Evolutionary conservation across 1,140 invertebrate species (phyloP).

Genomic region (Zaprionus gabonicus): DNA sequence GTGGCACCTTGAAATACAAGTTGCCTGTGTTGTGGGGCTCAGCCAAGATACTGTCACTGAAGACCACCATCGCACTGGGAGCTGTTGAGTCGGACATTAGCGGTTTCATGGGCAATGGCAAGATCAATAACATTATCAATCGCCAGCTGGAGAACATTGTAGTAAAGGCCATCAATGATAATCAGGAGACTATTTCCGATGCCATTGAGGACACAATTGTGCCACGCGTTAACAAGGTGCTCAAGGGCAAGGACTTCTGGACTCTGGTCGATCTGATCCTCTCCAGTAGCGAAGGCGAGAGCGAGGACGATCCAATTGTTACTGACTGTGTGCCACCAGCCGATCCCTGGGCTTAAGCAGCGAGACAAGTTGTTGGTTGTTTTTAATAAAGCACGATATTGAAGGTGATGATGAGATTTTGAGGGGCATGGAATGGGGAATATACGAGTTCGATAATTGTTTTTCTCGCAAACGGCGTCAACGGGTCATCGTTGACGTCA

Average conservation of each 20-base stretch:
- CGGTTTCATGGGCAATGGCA: constrained; percentile 76
- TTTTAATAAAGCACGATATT: constrained; percentile 40
- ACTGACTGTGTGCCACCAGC: constrained; percentile 66
- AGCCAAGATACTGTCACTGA: constrained; percentile 73
- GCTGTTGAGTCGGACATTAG: constrained; percentile 65
- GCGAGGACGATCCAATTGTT: constrained; percentile 75
- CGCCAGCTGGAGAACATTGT: constrained; percentile 69
- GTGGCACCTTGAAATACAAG: constrained; percentile 72
- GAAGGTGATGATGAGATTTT: not conserved
- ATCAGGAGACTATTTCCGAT: constrained; percentile 67
- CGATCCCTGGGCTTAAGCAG: constrained; percentile 80
- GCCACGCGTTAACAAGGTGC: constrained; percentile 71
- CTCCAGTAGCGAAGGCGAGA: constrained; percentile 63
- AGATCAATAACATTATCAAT: constrained; percentile 69
- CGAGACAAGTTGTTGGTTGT: not conserved
- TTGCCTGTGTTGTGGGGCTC: constrained; percentile 79
- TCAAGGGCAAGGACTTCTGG: constrained; percentile 83
- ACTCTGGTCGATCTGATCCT: constrained; percentile 72
- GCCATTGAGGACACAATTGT: constrained; percentile 69
- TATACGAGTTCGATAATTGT: no score
- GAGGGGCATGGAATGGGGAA: not conserved
- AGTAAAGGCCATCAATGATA: constrained; percentile 62
- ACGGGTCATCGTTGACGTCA: no score
- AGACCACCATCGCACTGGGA: constrained; percentile 66
- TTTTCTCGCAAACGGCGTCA: no score